A percentile compares a stretch with the other conserved stretches of the same genome.
Evolutionary conservation across 2,888 invertebrate species (phyloP).

Genomic region (Tinea semifulvella): DNA sequence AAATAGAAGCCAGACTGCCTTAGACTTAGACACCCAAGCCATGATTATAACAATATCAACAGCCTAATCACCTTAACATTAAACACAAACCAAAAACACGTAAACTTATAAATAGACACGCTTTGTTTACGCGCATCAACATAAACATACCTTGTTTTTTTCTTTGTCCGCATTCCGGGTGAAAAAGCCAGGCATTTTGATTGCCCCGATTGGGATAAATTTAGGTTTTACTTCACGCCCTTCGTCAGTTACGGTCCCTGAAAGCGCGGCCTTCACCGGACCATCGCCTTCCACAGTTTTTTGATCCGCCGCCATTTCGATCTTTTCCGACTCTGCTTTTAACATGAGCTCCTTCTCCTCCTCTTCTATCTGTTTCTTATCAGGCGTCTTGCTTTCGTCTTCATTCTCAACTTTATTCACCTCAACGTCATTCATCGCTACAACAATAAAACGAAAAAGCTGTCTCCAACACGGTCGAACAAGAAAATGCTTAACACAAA

Average conservation of each 20-base stretch:
- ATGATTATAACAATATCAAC: too few species aligned
- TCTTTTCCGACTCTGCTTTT: slow-evolving; percentile 65
- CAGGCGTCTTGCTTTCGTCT: slow-evolving; percentile 57
- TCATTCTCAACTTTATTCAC: slow-evolving; percentile 49
- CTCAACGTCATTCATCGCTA: slow-evolving; percentile 40
- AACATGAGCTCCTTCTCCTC: slow-evolving; percentile 70
- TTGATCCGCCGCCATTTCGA: slow-evolving; percentile 52
- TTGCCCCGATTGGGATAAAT: slow-evolving; percentile 88
- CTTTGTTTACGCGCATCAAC: background rate
- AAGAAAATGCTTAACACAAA: too few species aligned
- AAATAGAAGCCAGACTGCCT: too few species aligned
- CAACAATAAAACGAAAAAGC: too few species aligned
- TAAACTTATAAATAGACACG: background rate
- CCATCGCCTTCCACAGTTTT: slow-evolving; percentile 55
- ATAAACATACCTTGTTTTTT: slow-evolving; percentile 68
- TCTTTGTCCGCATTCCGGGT: slow-evolving; percentile 79
- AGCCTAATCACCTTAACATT: too few species aligned
- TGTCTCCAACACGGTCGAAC: too few species aligned
- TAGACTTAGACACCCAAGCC: too few species aligned
- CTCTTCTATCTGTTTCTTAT: slow-evolving; percentile 72
- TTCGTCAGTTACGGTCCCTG: slow-evolving; percentile 67
- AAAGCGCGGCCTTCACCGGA: slow-evolving; percentile 59
- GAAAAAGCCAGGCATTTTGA: slow-evolving; percentile 88
- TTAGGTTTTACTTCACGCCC: slow-evolving; percentile 81
- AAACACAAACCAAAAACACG: background rate